These are phyloP conservation scores for Gallinago stenura DNA, from an alignment of 2,797 vertebrate genomes.

Conservation along the genomic window DNA sequence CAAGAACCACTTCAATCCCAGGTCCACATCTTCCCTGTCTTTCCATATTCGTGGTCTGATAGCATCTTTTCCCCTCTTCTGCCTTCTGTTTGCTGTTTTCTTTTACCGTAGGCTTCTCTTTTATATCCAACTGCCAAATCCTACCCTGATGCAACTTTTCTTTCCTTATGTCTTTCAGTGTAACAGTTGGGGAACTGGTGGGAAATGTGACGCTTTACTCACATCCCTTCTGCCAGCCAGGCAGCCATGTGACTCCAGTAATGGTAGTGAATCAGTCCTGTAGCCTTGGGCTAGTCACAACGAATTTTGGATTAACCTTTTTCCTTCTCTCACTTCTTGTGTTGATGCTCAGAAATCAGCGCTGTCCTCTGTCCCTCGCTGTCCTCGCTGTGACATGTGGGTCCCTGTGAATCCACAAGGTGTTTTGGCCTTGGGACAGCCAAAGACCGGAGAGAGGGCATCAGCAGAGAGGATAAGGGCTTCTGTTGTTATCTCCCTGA, in stretches of 20 bases:
- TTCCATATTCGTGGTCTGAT: not conserved
- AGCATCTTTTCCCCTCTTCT: not conserved
- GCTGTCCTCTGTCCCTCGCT: not conserved
- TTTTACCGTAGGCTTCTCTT: not conserved
- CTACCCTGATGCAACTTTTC: constrained; percentile 3
- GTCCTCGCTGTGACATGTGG: not conserved
- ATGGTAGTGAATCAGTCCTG: not conserved
- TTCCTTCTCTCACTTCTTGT: not conserved
- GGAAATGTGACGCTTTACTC: constrained; percentile 39
- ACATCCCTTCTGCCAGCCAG: constrained; percentile 40
- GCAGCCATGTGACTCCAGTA: constrained; percentile 26
- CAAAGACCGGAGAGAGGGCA: not conserved
- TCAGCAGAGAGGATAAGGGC: not conserved
- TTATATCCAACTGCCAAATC: not conserved
- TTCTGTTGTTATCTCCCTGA: constrained; percentile 39
- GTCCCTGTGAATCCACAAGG: not conserved
- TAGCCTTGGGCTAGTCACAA: not conserved
- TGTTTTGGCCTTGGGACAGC: constrained; percentile 1
- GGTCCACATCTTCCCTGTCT: not conserved
- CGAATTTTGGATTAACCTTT: constrained; percentile 33
- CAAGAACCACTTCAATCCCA: not conserved
- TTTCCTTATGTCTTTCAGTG: constrained; percentile 30
- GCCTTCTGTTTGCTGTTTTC: not conserved
- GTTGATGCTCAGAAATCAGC: not conserved
- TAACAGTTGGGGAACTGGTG: constrained; percentile 42